Evolutionary conservation across 2,888 invertebrate genomes (phyloP).

Genomic region (Coelogynopora nodosa): DNA sequence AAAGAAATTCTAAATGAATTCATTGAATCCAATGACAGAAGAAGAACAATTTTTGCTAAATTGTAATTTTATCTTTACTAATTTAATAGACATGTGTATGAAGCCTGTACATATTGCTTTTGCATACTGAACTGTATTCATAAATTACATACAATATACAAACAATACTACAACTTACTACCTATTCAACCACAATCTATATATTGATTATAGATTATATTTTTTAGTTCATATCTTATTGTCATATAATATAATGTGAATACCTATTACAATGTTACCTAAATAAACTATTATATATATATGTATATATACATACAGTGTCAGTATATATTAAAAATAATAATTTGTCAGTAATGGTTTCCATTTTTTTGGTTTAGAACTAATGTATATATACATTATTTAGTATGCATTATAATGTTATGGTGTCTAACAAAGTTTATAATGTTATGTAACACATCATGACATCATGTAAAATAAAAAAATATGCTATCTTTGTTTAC

Average conservation of each 20-base stretch:
- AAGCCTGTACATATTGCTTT: not conserved
- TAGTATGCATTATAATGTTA: not conserved
- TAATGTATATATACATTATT: not conserved
- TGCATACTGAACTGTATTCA: not conserved
- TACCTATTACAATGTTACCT: not conserved
- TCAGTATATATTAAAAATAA: not conserved
- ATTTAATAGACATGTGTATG: not conserved
- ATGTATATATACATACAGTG: not conserved
- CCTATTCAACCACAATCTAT: not conserved
- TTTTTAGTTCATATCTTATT: not conserved
- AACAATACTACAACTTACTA: not conserved
- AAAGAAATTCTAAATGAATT: conserved; percentile 1
- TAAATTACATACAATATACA: not conserved
- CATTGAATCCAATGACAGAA: conserved; percentile 12
- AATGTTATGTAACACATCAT: not conserved
- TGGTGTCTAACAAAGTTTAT: not conserved
- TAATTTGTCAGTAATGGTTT: not conserved
- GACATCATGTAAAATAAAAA: too few species aligned
- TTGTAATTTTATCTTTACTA: not conserved
- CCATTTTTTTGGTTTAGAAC: not conserved
- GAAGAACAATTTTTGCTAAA: not conserved
- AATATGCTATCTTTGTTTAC: not conserved
- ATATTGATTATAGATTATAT: not conserved
- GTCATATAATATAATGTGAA: not conserved
- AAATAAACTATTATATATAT: not conserved